These are phyloP conservation scores for Lepidonotus clava DNA, from an alignment of 2,888 invertebrate genomes.

Conservation along the genomic window DNA sequence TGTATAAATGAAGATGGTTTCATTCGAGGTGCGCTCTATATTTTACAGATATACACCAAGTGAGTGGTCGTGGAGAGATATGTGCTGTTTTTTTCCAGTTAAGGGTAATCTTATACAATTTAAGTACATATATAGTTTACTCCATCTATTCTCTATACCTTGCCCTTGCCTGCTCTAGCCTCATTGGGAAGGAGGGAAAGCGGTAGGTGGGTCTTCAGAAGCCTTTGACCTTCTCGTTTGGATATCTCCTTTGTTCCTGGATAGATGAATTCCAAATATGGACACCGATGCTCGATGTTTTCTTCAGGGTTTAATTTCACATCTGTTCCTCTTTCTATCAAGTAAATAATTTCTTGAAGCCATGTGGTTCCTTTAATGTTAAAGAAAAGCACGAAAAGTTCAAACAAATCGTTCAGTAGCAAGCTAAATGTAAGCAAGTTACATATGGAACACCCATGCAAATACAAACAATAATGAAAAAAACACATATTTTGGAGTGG, in stretches of 20 bases:
- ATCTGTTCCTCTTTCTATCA: constrained; percentile 90
- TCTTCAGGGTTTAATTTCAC: constrained; percentile 84
- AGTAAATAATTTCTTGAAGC: constrained; percentile 96
- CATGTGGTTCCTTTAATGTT: constrained; percentile 87
- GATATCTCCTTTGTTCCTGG: constrained; percentile 68
- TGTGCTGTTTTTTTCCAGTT: not conserved
- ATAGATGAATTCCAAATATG: constrained; percentile 85
- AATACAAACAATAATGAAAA: no score
- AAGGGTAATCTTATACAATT: not conserved
- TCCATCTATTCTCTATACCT: constrained; percentile 25
- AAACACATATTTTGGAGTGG: no score
- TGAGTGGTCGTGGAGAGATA: not conserved
- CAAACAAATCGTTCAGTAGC: no score
- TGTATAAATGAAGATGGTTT: not conserved
- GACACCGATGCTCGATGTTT: constrained; percentile 85
- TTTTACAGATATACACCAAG: not conserved
- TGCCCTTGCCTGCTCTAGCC: constrained; percentile 61
- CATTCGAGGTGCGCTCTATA: not conserved
- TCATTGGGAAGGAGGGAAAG: constrained; percentile 72
- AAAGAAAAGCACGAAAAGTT: not conserved
- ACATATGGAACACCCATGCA: no score
- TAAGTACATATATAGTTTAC: not conserved
- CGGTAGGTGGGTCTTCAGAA: constrained; percentile 77
- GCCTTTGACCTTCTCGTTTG: constrained; percentile 75
- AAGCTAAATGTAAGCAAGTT: no score